These are phyloP conservation scores for Netelia inedita DNA, from an alignment of 2,888 invertebrate genomes.

Conservation along the genomic window DNA sequence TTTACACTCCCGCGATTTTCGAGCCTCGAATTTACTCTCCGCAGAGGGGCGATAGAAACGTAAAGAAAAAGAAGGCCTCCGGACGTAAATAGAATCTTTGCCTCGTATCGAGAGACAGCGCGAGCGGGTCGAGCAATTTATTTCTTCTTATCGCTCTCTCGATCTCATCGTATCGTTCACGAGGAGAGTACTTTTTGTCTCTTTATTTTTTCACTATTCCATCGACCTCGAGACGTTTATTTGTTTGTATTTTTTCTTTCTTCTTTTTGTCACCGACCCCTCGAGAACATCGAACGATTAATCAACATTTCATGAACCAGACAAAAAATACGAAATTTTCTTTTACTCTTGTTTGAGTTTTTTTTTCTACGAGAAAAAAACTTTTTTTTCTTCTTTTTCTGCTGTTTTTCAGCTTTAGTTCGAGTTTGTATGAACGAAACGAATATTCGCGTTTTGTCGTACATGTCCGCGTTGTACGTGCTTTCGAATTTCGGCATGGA, in stretches of 20 bases:
- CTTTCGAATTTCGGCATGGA: background rate
- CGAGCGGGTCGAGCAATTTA: background rate
- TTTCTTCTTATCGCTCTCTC: conserved; percentile 1
- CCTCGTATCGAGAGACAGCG: background rate
- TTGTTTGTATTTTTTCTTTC: too few species aligned
- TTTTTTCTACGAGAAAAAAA: background rate
- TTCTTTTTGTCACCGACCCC: background rate
- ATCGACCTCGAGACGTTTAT: background rate
- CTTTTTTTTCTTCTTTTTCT: background rate
- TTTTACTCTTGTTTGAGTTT: too few species aligned
- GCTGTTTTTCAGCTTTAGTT: background rate
- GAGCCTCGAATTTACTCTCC: conserved; percentile 19
- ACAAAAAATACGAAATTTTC: background rate
- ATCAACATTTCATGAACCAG: background rate
- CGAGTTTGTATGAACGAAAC: background rate
- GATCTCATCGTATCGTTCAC: background rate
- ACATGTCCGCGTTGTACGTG: background rate
- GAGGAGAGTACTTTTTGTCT: background rate
- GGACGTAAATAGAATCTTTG: conserved; percentile 39
- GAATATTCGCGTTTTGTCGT: background rate
- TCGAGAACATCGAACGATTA: conserved; percentile 6
- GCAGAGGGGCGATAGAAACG: conserved; percentile 2
- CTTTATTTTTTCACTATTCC: background rate
- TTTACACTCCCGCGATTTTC: conserved; percentile 13
- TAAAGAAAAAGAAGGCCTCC: background rate